A percentile compares a stretch with the other conserved stretches of the same genome.
Conservation (phyloP, 2,797 vertebrate species). For the Eidolon dupreanum region DNA sequence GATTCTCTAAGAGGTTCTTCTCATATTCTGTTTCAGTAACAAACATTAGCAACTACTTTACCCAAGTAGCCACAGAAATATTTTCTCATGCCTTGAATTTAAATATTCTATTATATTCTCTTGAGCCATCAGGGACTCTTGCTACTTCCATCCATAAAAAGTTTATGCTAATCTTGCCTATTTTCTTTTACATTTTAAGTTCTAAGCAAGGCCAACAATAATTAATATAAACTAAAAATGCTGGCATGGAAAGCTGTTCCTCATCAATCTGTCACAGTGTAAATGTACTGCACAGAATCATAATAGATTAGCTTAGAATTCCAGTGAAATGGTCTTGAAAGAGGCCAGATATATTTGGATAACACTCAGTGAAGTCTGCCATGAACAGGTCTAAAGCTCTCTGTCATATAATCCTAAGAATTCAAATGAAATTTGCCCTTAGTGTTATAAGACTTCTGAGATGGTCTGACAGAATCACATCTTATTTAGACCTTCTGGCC, state of each 20-base stretch:
- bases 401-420: neutral
- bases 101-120: constrained; percentile 14
- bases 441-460: neutral
- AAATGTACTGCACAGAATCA: neutral
- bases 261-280: neutral
- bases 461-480: neutral
- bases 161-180: neutral
- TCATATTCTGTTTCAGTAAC: neutral
- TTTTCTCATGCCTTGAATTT: neutral
- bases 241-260: neutral
- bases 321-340: neutral
- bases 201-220: neutral
- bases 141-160: neutral
- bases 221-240: constrained; percentile 33
- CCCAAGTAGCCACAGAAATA: neutral
- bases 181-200: constrained; percentile 29
- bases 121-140: neutral
- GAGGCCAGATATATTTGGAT: neutral
- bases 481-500: neutral
- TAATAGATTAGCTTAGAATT: neutral
- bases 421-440: neutral
- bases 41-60: neutral
- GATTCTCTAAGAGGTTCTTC: neutral
- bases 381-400: neutral
- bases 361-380: neutral